Evolutionary conservation across 1,140 invertebrate genomes (phyloP).

Genomic region (Anoplolepis gracilipes): DNA sequence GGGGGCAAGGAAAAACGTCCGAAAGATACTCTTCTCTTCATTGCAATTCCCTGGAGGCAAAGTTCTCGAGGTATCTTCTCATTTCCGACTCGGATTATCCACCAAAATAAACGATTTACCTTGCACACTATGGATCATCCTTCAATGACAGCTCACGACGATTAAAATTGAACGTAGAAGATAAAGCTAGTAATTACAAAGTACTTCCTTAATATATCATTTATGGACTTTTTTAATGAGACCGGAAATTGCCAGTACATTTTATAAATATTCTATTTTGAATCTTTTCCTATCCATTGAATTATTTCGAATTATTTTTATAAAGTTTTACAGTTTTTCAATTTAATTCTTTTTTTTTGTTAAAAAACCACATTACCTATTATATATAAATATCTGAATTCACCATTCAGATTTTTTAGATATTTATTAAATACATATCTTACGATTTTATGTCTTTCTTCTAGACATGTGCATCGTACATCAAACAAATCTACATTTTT

Average conservation of each 20-base stretch:
- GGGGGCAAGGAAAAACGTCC: neutral
- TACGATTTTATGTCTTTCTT: neutral
- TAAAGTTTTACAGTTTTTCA: neutral
- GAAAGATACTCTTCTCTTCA: slow-evolving; percentile 19
- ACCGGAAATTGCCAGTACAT: slow-evolving; percentile 30
- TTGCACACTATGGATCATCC: slow-evolving; percentile 58
- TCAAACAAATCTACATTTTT: slow-evolving; percentile 1
- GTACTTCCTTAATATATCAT: slow-evolving; percentile 31
- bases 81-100: slow-evolving; percentile 69
- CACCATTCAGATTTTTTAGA: no score
- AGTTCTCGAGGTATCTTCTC: slow-evolving; percentile 46
- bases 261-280: slow-evolving; percentile 6
- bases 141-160: slow-evolving; percentile 28
- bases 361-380: neutral
- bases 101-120: slow-evolving; percentile 65
- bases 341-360: neutral
- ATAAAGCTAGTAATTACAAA: slow-evolving; percentile 46
- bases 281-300: neutral
- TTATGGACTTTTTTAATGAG: slow-evolving; percentile 11
- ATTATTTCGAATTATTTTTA: neutral
- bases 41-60: neutral
- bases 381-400: slow-evolving; percentile 1
- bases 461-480: neutral
- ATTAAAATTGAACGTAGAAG: slow-evolving; percentile 48
- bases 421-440: slow-evolving; percentile 12